Percentiles rank a stretch among this genome's conserved stretches.
Conservation (phyloP, 2,113 vertebrate species). For the Tylochromis polylepis region DNA sequence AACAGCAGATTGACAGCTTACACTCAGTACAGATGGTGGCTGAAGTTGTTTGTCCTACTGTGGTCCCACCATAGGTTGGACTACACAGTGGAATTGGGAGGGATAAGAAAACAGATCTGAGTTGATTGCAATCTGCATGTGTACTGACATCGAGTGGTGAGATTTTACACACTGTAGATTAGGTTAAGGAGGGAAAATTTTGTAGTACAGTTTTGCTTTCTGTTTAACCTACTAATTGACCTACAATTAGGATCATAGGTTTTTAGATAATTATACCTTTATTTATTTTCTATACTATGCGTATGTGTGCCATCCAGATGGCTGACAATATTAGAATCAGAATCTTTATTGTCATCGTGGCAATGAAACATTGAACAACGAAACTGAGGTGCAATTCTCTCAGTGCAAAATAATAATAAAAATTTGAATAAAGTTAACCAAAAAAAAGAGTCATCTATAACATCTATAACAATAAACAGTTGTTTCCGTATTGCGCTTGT, state of each 20-base stretch:
- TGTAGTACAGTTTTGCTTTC: not conserved
- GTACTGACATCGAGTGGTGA: not conserved
- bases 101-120: not conserved
- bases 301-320: too few relatives aligned
- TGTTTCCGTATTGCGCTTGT: not conserved
- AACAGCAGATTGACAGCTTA: not conserved
- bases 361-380: too few relatives aligned
- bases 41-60: not conserved
- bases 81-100: not conserved
- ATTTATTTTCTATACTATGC: too few relatives aligned
- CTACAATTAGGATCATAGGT: not conserved
- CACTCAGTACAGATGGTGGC: not conserved
- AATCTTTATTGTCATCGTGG: too few relatives aligned
- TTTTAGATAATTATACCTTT: not conserved
- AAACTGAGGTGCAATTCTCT: too few relatives aligned
- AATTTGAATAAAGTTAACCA: too few relatives aligned
- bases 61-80: not conserved
- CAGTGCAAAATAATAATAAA: too few relatives aligned
- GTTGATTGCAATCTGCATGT: not conserved
- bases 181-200: not conserved
- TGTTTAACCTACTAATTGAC: not conserved
- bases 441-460: too few relatives aligned
- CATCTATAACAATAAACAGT: too few relatives aligned
- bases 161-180: not conserved
- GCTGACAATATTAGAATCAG: too few relatives aligned